These are phyloP conservation scores for Podabrus alpinus DNA, from an alignment of 2,888 invertebrate species.

Conservation along the genomic window DNA sequence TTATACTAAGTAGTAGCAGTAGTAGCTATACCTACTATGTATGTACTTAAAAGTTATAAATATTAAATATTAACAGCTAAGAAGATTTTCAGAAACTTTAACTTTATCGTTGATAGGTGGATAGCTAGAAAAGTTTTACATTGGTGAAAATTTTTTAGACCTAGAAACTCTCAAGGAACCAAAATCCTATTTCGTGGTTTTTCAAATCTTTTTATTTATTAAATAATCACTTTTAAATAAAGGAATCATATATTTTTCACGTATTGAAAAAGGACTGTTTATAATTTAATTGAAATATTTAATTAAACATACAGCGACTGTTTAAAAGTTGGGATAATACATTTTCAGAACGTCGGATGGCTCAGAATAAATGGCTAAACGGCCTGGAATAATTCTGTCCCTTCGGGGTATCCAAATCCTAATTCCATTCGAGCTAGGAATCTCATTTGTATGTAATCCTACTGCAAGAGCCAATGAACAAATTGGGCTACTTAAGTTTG, in stretches of 20 bases:
- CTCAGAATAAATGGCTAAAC: conserved; percentile 28
- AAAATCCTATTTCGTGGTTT: background rate
- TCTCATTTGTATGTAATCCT: conserved; percentile 35
- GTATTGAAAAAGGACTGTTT: background rate
- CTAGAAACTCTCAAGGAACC: background rate
- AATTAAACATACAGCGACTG: conserved; percentile 7
- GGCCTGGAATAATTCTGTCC: conserved; percentile 32
- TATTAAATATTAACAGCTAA: background rate
- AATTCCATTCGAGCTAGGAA: conserved; percentile 29
- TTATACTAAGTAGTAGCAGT: background rate
- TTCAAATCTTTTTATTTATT: background rate
- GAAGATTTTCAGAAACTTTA: background rate
- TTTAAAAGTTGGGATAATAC: conserved; percentile 23
- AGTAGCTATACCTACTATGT: background rate
- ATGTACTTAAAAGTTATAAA: background rate
- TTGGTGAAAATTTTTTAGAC: background rate
- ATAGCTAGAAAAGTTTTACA: background rate
- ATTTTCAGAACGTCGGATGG: conserved; percentile 18
- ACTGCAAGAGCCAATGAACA: conserved; percentile 28
- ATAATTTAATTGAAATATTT: background rate
- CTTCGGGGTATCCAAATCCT: conserved; percentile 30
- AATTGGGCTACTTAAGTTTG: conserved; percentile 28
- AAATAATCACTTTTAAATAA: background rate
- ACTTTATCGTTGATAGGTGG: background rate
- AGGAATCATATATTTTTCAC: background rate